Evolutionary conservation across 2,113 vertebrate genomes (phyloP), one percentile per base, ranked within the genome.

Genomic region (Agapornis roseicollis): DNA sequence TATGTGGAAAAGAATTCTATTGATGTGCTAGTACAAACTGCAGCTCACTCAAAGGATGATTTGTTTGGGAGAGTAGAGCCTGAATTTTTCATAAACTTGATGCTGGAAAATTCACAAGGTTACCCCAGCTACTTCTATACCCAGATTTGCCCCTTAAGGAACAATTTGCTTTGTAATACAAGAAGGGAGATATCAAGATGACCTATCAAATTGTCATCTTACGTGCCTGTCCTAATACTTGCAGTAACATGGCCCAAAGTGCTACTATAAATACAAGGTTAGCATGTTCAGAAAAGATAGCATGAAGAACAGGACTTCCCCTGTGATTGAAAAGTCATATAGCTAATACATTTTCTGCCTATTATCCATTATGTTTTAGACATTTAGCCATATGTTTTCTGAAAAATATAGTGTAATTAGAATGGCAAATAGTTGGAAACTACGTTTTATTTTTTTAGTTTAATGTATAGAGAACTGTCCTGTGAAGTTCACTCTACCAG

Each of bases 321-420:
- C 94, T 96, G 80, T 88, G 90, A 93, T 86, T 68, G 94, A 65
- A 81, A 95, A 49, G 3, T 4, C 35, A 90, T 61, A 85, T 68
- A 56, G 49, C 33, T 90, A 70, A 89, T 95, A 94, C 89, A 96
- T 96, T 96, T 96, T 2, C 37, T 88, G 16, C 33, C 33, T 88
- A 77, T 92, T 94, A 85, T 70, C 70, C 42, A 61, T 58, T 85
- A n/a, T 28, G 23, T 71, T 91, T 96, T 96, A 78, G 28, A 50
- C 53, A 55, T 44, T 93, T 71, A 77, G 24, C 39, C 49, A 31
- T 35, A 52, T 41, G 10, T 72, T 44, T 70, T 95, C 27, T 88
- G 56, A 78, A 94, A 77, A 92, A 52, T 55, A 56, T 47, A 14
- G 9, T 55, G 9, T 84, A 47, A 70, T 88, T 81, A 35, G 3